Evolutionary conservation across 2,888 invertebrate species (phyloP).

Genomic region (Papilio elwesi): DNA sequence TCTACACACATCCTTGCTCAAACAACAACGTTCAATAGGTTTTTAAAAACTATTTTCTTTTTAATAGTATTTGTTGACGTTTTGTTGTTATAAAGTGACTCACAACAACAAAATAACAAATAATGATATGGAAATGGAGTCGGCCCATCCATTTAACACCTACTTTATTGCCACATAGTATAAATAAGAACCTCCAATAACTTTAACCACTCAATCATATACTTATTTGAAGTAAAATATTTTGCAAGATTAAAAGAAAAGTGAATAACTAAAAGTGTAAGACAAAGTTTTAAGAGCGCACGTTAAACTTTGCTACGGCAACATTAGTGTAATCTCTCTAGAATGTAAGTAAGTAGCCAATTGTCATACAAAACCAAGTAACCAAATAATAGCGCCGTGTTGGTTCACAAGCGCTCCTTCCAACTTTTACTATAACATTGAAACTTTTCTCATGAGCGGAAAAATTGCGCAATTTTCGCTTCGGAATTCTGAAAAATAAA

Average conservation of each 20-base stretch:
- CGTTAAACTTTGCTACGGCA: conserved; percentile 18
- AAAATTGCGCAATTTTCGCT: conserved; percentile 43
- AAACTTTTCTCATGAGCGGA: conserved; percentile 43
- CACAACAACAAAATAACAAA: too few species aligned
- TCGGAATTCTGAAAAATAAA: conserved; percentile 42
- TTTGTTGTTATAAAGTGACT: too few species aligned
- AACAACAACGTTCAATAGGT: too few species aligned
- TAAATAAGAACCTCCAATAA: background rate
- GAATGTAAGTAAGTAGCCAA: conserved; percentile 37
- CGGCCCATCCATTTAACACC: too few species aligned
- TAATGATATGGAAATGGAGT: too few species aligned
- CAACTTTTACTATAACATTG: conserved; percentile 42
- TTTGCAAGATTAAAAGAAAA: conserved; percentile 20
- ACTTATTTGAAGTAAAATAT: background rate
- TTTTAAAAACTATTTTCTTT: too few species aligned
- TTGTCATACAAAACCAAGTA: conserved; percentile 42
- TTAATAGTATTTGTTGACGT: too few species aligned
- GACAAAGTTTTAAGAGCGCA: conserved; percentile 22
- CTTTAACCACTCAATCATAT: background rate
- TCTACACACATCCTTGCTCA: too few species aligned
- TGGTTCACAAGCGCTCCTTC: conserved; percentile 40
- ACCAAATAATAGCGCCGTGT: conserved; percentile 40
- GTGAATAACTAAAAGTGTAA: conserved; percentile 12
- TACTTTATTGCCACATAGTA: too few species aligned
- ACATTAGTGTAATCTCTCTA: conserved; percentile 38